Percentiles rank a stretch among this genome's conserved stretches.
Evolutionary conservation across 2,113 vertebrate species (phyloP).

Genomic region (Crotalus helleri): DNA sequence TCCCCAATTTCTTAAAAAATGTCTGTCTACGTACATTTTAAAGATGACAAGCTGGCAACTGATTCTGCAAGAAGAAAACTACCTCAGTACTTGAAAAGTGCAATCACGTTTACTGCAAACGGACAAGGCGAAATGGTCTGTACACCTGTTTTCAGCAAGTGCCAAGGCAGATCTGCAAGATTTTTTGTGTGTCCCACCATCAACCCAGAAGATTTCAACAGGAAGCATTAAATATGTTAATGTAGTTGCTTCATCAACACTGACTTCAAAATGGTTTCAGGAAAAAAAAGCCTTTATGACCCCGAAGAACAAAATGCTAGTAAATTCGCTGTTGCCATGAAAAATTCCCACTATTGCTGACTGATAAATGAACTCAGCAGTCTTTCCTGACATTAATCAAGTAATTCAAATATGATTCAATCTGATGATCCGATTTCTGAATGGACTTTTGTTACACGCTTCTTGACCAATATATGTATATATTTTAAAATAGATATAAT

Average conservation of each 20-base stretch:
- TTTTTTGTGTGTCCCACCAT: fast-evolving
- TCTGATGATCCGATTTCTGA: background rate
- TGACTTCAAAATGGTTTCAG: fast-evolving
- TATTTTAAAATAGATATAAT: constrained; percentile 41
- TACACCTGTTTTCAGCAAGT: background rate
- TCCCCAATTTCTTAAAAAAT: background rate
- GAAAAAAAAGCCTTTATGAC: background rate
- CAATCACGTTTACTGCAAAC: background rate
- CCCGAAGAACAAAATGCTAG: background rate
- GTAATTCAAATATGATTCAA: background rate
- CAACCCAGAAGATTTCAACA: fast-evolving
- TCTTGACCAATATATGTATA: constrained; percentile 10
- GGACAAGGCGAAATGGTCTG: background rate
- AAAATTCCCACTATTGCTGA: background rate
- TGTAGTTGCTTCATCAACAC: background rate
- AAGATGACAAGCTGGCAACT: background rate
- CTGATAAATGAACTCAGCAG: background rate
- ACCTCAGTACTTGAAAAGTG: fast-evolving
- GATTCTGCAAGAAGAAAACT: background rate
- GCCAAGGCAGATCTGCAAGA: background rate
- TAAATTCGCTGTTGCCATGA: background rate
- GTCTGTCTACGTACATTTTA: constrained; percentile 39
- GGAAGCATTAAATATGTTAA: constrained; percentile 36
- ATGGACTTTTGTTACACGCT: background rate
- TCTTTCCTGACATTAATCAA: background rate